Evolutionary conservation across 2,113 vertebrate species (phyloP), one percentile per base, ranked within the genome.

Genomic region (Rallus limicola): DNA sequence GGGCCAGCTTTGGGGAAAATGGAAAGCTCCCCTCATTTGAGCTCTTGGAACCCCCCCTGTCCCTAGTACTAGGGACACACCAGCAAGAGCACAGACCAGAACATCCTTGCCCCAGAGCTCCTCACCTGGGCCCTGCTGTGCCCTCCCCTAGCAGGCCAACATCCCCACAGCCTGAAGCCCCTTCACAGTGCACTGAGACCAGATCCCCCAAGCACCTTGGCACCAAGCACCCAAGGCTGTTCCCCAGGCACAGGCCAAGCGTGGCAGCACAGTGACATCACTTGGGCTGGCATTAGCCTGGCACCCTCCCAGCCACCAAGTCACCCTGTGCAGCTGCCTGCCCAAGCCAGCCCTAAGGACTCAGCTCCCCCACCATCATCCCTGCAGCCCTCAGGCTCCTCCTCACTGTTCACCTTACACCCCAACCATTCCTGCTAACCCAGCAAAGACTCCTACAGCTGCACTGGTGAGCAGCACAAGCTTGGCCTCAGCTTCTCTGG

Each of bases 291-390:
- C 25, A 8, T 28, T 28, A 76, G 79, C 18, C 36, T 92, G 86
- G 84, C n/a, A 17, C 52, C 5, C 6, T 18, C 36, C 46, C 84
- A 82, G n/a, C 38, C 34, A 42, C 90, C 82, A 58, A 55, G 44
- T 53, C 78, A 93, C 62, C 79, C 62, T 48, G 58, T 58, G 26
- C 74, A 85, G 67, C 56, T 79, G 60, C 74, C 65, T 87, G 87
- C 52, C 0, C 0, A 2, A 42, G 26, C 52, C 70, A 89, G 52
- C 88, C 81, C 67, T 33, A 16, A 79, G 48, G 78, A 79, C 68
- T 86, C 90, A 40, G 62, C 76, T 90, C 59, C 53, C 28, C 80
- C 80, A 50, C 36, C 68, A 13, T 58, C 55, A 59, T 17, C 55
- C 63, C 85, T 46, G 28, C 25, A 92, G 1, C 16, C 63, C 50